Evolutionary conservation across 35 echinoderm and acorn worm species (phyloP).

Genomic region (Eucidaris tribuloides): DNA sequence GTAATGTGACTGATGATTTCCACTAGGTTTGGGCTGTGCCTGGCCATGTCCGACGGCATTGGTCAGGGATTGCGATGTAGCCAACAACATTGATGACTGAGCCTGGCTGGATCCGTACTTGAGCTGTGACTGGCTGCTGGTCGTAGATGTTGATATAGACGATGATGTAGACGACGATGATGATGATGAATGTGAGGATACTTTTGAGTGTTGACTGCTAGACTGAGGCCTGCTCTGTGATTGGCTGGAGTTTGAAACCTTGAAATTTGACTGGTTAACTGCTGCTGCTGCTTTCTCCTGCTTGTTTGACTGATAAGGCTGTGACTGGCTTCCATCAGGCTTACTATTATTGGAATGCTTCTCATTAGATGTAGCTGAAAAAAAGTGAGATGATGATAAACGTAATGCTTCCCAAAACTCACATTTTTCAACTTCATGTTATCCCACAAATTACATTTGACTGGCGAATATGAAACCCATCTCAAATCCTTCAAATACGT

Average conservation of each 20-base stretch:
- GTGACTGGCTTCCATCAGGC: constrained; percentile 24
- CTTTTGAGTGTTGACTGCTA: neutral
- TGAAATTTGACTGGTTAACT: neutral
- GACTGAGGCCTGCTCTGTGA: constrained; percentile 11
- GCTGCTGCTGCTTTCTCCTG: neutral
- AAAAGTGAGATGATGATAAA: neutral
- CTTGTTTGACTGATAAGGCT: constrained; percentile 17
- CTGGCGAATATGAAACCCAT: neutral
- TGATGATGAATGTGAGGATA: constrained; percentile 6
- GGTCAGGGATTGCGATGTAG: neutral
- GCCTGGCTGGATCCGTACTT: neutral
- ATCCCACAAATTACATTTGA: neutral
- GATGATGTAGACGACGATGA: neutral
- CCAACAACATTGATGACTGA: neutral
- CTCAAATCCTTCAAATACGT: neutral
- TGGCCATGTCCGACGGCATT: neutral
- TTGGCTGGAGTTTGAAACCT: neutral
- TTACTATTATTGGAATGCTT: constrained; percentile 85
- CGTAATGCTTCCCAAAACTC: neutral
- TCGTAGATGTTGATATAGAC: no score
- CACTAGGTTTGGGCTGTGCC: neutral
- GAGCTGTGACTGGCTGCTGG: constrained; percentile 11
- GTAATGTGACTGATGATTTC: neutral
- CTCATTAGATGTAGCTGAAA: constrained; percentile 63
- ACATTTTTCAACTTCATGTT: neutral